These are phyloP conservation scores for Borostomias antarcticus DNA, from an alignment of 2,797 vertebrate species.

Conservation along the genomic window DNA sequence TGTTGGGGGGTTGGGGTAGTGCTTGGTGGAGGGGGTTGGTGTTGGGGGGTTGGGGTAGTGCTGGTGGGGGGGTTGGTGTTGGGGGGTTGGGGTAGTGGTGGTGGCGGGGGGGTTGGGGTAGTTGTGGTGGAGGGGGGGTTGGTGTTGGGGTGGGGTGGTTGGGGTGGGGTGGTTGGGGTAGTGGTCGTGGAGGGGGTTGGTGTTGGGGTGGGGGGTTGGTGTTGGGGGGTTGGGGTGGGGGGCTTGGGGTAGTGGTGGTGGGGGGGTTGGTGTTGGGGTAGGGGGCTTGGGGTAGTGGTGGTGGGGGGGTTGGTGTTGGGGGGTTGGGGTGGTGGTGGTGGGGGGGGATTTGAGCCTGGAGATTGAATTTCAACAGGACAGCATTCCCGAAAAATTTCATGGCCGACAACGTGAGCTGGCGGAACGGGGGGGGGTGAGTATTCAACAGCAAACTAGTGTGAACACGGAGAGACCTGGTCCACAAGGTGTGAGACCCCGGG, in stretches of 20 bases:
- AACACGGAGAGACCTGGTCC: slow-evolving; percentile 23
- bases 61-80: too few species aligned
- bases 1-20: too few species aligned
- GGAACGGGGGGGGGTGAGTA: slow-evolving; percentile 43
- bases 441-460: slow-evolving; percentile 49
- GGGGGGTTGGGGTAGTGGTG: slow-evolving; percentile 67
- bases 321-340: slow-evolving; percentile 60
- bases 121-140: slow-evolving; percentile 58
- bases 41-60: too few species aligned
- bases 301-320: too few species aligned
- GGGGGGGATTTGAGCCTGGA: slow-evolving; percentile 47
- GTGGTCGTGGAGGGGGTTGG: too few species aligned
- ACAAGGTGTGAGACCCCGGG: slow-evolving; percentile 20
- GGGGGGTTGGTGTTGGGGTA: too few species aligned
- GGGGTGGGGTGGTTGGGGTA: too few species aligned
- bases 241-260: too few species aligned
- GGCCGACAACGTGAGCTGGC: slow-evolving; percentile 56
- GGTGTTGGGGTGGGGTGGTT: background rate
- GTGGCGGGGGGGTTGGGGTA: slow-evolving; percentile 61
- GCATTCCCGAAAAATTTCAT: slow-evolving; percentile 65
- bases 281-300: too few species aligned
- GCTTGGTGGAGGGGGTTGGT: too few species aligned
- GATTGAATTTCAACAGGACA: slow-evolving; percentile 75
- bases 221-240: too few species aligned
- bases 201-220: too few species aligned